These are phyloP conservation scores for Drosophila colorata DNA, from an alignment of 2,888 invertebrate genomes.

Conservation along the genomic window DNA sequence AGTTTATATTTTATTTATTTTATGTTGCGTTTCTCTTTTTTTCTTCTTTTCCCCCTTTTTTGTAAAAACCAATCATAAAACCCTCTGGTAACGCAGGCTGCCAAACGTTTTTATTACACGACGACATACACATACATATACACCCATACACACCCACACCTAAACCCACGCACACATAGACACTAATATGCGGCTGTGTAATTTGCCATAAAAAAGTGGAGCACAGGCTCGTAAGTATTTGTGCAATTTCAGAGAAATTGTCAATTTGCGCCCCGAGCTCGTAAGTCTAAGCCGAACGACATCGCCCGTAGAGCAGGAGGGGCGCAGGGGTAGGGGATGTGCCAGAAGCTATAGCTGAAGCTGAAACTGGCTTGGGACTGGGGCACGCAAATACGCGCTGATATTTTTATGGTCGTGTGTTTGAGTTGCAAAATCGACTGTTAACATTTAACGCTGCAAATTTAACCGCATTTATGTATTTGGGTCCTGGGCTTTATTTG, in stretches of 20 bases:
- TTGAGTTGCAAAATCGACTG: slow-evolving; percentile 72
- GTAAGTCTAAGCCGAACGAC: slow-evolving; percentile 74
- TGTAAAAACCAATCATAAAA: slow-evolving; percentile 75
- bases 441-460: slow-evolving; percentile 78
- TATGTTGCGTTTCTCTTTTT: slow-evolving; percentile 34
- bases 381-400: slow-evolving; percentile 74
- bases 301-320: slow-evolving; percentile 39
- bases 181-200: slow-evolving; percentile 68
- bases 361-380: slow-evolving; percentile 2
- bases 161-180: slow-evolving; percentile 10
- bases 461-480: slow-evolving; percentile 71
- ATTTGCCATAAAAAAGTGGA: slow-evolving; percentile 79
- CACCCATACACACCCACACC: slow-evolving; percentile 18
- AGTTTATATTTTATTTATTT: slow-evolving; percentile 79
- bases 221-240: slow-evolving; percentile 72
- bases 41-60: slow-evolving; percentile 55
- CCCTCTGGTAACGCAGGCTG: slow-evolving; percentile 54
- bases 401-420: slow-evolving; percentile 67
- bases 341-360: slow-evolving; percentile 6
- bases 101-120: slow-evolving; percentile 68
- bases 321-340: neutral
- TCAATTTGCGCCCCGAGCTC: slow-evolving; percentile 76
- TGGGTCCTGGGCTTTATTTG: slow-evolving; percentile 64
- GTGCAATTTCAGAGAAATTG: slow-evolving; percentile 78
- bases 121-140: slow-evolving; percentile 31